A percentile compares a stretch with the other conserved stretches of the same genome.
phyloP scores from a whole-genome alignment of 2,888 invertebrate genomes.

The Zeuzera pyrina region DNA sequence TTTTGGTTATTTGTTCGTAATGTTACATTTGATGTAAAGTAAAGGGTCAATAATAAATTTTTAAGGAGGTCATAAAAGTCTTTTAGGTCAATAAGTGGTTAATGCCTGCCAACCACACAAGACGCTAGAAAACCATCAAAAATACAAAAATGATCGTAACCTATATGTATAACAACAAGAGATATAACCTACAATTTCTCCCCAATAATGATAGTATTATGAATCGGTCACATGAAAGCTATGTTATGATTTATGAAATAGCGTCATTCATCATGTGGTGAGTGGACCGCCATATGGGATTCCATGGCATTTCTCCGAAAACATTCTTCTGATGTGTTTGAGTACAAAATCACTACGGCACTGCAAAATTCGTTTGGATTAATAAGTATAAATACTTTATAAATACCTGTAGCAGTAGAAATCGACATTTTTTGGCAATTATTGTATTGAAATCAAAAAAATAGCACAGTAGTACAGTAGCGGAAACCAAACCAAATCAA shows the following conservation, averaged over 20 bases:
- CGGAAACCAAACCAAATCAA: slow-evolving; percentile 74
- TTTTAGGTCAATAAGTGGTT: no score
- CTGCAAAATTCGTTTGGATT: slow-evolving; percentile 22
- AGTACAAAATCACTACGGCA: slow-evolving; percentile 35
- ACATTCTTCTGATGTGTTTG: slow-evolving; percentile 56
- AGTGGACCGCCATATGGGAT: slow-evolving; percentile 72
- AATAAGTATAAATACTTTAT: slow-evolving; percentile 24
- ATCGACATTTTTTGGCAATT: slow-evolving; percentile 62
- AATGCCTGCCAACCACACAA: no score
- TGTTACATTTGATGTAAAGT: no score
- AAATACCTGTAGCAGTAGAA: slow-evolving; percentile 67
- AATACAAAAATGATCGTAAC: slow-evolving; percentile 48
- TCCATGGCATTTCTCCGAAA: slow-evolving; percentile 70
- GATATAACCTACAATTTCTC: slow-evolving; percentile 23
- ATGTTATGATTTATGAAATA: slow-evolving; percentile 39
- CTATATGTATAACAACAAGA: slow-evolving; percentile 31
- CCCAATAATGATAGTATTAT: slow-evolving; percentile 18
- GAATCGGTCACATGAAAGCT: slow-evolving; percentile 27
- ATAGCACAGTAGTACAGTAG: slow-evolving; percentile 71
- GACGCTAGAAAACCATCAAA: slow-evolving; percentile 23
- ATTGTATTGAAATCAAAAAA: slow-evolving; percentile 59
- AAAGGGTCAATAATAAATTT: no score
- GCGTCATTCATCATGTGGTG: slow-evolving; percentile 71
- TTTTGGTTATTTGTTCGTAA: no score
- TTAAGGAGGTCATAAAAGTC: no score